Evolutionary conservation across 2,888 invertebrate genomes (phyloP), one percentile per base, ranked within the genome.

Genomic region (Cantharis lateralis): DNA sequence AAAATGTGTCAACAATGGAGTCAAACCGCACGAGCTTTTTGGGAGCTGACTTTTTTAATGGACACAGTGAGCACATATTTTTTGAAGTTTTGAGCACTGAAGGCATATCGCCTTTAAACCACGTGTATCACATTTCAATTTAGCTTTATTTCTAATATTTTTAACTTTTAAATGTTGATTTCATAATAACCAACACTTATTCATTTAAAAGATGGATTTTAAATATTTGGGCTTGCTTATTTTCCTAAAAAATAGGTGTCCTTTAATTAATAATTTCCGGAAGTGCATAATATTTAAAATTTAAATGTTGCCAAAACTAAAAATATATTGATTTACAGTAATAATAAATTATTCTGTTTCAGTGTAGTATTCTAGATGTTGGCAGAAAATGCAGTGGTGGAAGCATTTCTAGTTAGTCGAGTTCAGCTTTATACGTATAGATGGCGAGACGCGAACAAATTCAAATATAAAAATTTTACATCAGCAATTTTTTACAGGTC

Each of bases 1-100:
- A 91, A 83, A 91, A 92, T 18, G 92, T 92, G 84, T 92, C 92
- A 83, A 92, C 91, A 81, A 90, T 88, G 10, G 92, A 91, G 86
- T 92, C 91, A 85, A 92, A 92, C 72, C 92, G 88, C 26, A 92
- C 92, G 78, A 91, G 88, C 85, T 91, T 92, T 85, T 91, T 91
- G 73, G 89, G 87, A 78, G 89, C 86, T 80, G 89, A 88, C 86
- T 90, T 91, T 84, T 89, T 89, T 79, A 90, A 88, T 79, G 91
- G 90, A 86, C 91, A 92, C 83, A 91, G 87, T 81, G 91, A 91
- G 87, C 91, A 92, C 92, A 92, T 92, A 84, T 88, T 89, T 84
- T 87, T 85, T 80, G 87, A 84, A 80, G 86, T 84, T 79, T 86
- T 85, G 80, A 84, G 86, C 79, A 87, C 88, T 70, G 90, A 89